A percentile compares a stretch with the other conserved stretches of the same genome.
phyloP scores from a whole-genome alignment of 92 coral and sea anemone species.

The Isaurus tuberculatus region DNA sequence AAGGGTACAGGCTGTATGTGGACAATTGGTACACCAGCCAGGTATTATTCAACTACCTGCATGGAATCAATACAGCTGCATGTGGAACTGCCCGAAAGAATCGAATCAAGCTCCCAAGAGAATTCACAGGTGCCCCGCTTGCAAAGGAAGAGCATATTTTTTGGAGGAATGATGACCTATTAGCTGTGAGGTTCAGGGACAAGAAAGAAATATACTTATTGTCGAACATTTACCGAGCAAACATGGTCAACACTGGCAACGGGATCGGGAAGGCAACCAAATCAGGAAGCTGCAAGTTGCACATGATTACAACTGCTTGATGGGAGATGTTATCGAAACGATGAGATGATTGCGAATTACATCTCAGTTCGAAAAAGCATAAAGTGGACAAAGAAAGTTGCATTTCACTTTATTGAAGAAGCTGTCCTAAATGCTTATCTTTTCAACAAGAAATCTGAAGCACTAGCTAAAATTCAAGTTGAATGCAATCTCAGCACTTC shows the following conservation, averaged over 20 bases:
- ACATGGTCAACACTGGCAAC: neutral
- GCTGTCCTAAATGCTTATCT: too few species aligned
- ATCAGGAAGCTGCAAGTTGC: too few species aligned
- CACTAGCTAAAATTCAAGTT: too few species aligned
- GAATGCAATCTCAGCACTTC: too few species aligned
- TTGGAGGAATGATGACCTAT: conserved; percentile 25
- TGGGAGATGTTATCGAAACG: too few species aligned
- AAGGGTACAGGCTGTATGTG: neutral
- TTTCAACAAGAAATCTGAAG: too few species aligned
- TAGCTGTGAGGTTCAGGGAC: conserved; percentile 32
- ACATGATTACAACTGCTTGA: too few species aligned
- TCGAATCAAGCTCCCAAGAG: neutral
- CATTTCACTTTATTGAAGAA: too few species aligned
- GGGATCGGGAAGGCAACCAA: too few species aligned
- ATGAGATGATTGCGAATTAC: too few species aligned
- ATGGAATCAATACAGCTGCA: neutral
- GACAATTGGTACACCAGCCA: neutral
- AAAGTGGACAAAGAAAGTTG: too few species aligned
- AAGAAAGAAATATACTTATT: conserved; percentile 46
- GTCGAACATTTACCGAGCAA: conserved; percentile 55
- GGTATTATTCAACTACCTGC: neutral
- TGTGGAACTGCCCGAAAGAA: neutral
- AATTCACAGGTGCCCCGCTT: neutral
- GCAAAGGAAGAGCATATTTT: conserved; percentile 12
- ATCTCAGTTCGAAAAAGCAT: too few species aligned